These are phyloP conservation scores for Glomeris maerens DNA, from an alignment of 1,140 invertebrate species.

Conservation along the genomic window DNA sequence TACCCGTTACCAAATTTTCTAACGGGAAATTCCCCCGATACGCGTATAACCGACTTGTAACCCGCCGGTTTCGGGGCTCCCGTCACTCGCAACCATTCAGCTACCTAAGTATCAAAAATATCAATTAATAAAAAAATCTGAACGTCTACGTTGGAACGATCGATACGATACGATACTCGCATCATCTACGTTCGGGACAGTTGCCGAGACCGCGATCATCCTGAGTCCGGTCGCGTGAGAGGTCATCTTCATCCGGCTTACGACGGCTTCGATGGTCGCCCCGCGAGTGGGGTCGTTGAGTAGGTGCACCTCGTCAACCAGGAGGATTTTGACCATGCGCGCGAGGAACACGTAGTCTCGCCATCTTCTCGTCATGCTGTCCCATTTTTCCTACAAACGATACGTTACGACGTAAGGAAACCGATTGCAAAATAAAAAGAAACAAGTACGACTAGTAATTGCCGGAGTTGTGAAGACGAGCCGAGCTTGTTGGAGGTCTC, in stretches of 20 bases:
- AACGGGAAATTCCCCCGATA: conserved; percentile 2
- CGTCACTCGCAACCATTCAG: conserved; percentile 46
- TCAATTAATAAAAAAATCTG: neutral
- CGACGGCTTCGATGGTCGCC: conserved; percentile 59
- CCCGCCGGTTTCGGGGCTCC: conserved; percentile 24
- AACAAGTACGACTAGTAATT: conserved; percentile 11
- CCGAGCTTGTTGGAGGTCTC: conserved; percentile 30
- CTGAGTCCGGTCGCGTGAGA: conserved; percentile 31
- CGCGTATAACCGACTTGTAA: conserved; percentile 34
- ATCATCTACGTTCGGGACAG: conserved; percentile 60
- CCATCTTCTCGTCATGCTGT: conserved; percentile 57
- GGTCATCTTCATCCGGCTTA: conserved; percentile 56
- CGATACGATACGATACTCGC: conserved; percentile 21
- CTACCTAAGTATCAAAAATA: conserved; percentile 30
- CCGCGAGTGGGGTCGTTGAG: conserved; percentile 53
- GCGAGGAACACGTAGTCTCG: conserved; percentile 45
- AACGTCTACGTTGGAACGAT: neutral
- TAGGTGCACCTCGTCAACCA: conserved; percentile 71
- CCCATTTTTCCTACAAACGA: conserved; percentile 56
- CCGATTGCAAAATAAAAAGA: neutral
- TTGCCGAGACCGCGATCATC: conserved; percentile 63
- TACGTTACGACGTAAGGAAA: conserved; percentile 1
- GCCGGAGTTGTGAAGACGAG: conserved; percentile 62
- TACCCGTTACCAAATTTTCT: conserved; percentile 2
- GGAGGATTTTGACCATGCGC: conserved; percentile 48